phyloP scores from a whole-genome alignment of 53 echinoderm and acorn worm species.

The Henricia sp. region DNA sequence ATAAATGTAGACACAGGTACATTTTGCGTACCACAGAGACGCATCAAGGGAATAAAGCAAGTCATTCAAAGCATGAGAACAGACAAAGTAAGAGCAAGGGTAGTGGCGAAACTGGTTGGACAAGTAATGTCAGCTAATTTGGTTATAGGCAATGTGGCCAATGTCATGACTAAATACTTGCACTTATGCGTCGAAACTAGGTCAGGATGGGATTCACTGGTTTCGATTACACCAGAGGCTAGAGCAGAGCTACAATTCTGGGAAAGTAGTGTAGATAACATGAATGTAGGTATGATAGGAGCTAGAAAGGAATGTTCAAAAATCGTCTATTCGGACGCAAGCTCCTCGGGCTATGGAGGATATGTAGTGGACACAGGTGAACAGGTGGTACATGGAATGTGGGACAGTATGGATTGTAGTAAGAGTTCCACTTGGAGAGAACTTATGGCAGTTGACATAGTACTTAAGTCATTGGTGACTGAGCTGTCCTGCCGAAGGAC shows the following conservation, averaged over 20 bases:
- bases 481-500: constrained; percentile 34
- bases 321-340: constrained; percentile 48
- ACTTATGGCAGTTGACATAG: constrained; percentile 30
- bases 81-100: neutral
- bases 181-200: constrained; percentile 22
- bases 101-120: constrained; percentile 15
- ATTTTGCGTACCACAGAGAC: neutral
- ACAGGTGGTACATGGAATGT: constrained; percentile 34
- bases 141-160: constrained; percentile 3
- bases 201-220: neutral
- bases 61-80: neutral
- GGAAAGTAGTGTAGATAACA: neutral
- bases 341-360: constrained; percentile 25
- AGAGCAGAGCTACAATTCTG: constrained; percentile 5
- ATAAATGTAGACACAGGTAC: neutral
- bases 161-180: constrained; percentile 16
- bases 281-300: neutral
- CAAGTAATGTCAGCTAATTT: constrained; percentile 16
- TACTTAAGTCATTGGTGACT: constrained; percentile 4
- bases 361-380: constrained; percentile 30
- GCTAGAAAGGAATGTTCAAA: neutral
- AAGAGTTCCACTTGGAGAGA: constrained; percentile 44
- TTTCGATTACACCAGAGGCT: constrained; percentile 9
- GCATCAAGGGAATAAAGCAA: neutral
- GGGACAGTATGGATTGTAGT: constrained; percentile 23